These are phyloP conservation scores for Eubasilissa regina DNA, from an alignment of 1,140 invertebrate genomes.

Conservation along the genomic window DNA sequence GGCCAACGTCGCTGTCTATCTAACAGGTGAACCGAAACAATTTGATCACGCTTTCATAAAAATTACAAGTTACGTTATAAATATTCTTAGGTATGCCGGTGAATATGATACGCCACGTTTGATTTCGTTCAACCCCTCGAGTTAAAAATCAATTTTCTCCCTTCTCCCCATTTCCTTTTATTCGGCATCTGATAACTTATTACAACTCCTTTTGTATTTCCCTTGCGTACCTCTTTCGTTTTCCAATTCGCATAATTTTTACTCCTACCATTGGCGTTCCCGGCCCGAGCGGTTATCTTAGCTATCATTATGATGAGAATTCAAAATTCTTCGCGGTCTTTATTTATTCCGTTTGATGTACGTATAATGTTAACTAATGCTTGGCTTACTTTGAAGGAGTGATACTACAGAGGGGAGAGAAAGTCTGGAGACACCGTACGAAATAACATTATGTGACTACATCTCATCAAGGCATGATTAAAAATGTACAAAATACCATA, in stretches of 20 bases:
- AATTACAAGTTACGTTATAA: too few species aligned
- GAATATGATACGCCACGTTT: conserved; percentile 8
- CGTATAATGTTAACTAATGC: conserved; percentile 8
- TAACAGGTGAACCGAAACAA: too few species aligned
- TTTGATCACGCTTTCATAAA: too few species aligned
- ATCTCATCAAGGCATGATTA: too few species aligned
- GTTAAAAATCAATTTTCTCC: conserved; percentile 36
- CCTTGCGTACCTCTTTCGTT: conserved; percentile 34
- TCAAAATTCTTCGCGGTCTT: conserved; percentile 25
- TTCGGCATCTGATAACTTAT: conserved; percentile 54
- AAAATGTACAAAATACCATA: too few species aligned
- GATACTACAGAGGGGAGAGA: conserved; percentile 21
- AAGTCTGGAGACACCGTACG: not conserved
- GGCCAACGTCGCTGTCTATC: too few species aligned
- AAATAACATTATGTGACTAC: too few species aligned
- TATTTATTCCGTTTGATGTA: conserved; percentile 36
- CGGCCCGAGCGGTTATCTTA: conserved; percentile 11
- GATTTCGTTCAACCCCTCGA: conserved; percentile 20
- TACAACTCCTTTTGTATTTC: conserved; percentile 58
- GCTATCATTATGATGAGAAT: conserved; percentile 39
- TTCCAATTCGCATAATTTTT: conserved; percentile 18
- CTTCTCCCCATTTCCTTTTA: conserved; percentile 49
- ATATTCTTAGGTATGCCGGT: too few species aligned
- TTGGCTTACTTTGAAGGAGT: not conserved
- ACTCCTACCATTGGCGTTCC: not conserved